Conservation (phyloP, 92 coral and sea anemone species). For the Virgularia gustaviana region DNA sequence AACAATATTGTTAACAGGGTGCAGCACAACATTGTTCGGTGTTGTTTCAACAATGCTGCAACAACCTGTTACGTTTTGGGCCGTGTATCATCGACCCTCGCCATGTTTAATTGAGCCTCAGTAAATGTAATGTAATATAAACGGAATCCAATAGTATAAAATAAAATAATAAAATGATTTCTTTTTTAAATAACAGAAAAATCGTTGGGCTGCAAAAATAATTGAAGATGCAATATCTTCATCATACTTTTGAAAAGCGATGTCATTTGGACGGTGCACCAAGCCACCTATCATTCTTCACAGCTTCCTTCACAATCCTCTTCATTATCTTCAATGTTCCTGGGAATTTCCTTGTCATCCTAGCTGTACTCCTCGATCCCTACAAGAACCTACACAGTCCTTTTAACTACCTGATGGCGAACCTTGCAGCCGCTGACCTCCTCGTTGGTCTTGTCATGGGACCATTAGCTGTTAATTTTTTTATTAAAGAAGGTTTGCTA, state of each 20-base stretch:
- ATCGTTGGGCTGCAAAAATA: too few species aligned
- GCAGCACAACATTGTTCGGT: too few species aligned
- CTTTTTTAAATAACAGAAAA: too few species aligned
- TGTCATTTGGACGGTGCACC: constrained; percentile 19
- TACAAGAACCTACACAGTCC: constrained; percentile 30
- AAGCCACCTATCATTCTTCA: constrained; percentile 16
- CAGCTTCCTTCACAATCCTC: constrained; percentile 19
- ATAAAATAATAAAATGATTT: too few species aligned
- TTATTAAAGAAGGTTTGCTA: constrained; percentile 30
- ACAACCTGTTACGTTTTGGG: too few species aligned
- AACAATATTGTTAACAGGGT: too few species aligned
- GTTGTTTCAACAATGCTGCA: too few species aligned
- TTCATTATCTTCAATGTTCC: constrained; percentile 22
- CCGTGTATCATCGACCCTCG: too few species aligned
- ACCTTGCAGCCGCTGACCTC: constrained; percentile 33
- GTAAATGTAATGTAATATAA: too few species aligned
- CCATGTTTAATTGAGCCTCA: too few species aligned
- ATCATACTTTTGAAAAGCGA: background rate
- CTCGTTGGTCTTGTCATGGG: constrained; percentile 26
- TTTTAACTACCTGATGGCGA: constrained; percentile 26
- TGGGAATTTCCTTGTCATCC: constrained; percentile 34
- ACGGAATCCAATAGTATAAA: too few species aligned
- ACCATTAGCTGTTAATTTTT: constrained; percentile 9
- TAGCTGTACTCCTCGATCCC: constrained; percentile 36
- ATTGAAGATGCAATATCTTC: too few species aligned